These are phyloP conservation scores for Gobionotothen gibberifrons DNA, from an alignment of 2,797 vertebrate species.

Conservation along the genomic window DNA sequence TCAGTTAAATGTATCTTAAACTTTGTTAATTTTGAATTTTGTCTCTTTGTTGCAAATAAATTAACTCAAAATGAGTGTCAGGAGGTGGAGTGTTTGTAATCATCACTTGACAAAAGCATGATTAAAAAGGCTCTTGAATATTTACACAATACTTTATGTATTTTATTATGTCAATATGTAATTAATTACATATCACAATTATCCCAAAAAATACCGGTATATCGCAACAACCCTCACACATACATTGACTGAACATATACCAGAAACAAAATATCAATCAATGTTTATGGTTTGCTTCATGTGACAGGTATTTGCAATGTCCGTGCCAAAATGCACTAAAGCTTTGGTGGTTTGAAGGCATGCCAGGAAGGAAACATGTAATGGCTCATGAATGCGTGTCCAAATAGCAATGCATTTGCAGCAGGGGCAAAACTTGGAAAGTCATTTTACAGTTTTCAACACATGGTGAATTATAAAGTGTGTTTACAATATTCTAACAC, in stretches of 20 bases:
- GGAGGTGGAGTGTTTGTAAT: too few relatives aligned
- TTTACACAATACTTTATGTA: too few relatives aligned
- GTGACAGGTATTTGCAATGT: slow-evolving; percentile 1
- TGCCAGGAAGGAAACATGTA: not conserved
- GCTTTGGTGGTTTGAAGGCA: slow-evolving; percentile 17
- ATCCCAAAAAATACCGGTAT: too few relatives aligned
- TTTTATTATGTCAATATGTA: too few relatives aligned
- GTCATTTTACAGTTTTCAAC: slow-evolving; percentile 7
- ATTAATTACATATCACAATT: too few relatives aligned
- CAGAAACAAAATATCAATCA: slow-evolving; percentile 18
- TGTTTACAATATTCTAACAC: slow-evolving; percentile 6
- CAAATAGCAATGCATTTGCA: slow-evolving; percentile 23
- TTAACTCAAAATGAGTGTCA: too few relatives aligned
- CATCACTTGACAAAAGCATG: too few relatives aligned
- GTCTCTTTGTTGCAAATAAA: too few relatives aligned
- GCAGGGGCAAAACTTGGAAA: slow-evolving; percentile 10
- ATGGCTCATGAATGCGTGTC: slow-evolving; percentile 12
- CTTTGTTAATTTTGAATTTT: too few relatives aligned
- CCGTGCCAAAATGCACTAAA: slow-evolving; percentile 32
- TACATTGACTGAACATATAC: not conserved
- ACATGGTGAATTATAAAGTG: slow-evolving; percentile 3
- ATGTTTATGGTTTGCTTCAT: slow-evolving; percentile 3
- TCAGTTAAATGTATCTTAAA: too few relatives aligned
- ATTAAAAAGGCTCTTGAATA: too few relatives aligned
- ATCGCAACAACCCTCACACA: too few relatives aligned